These are phyloP conservation scores for Sphaerophoria rueppellii DNA, from an alignment of 2,888 invertebrate genomes.

Conservation along the genomic window DNA sequence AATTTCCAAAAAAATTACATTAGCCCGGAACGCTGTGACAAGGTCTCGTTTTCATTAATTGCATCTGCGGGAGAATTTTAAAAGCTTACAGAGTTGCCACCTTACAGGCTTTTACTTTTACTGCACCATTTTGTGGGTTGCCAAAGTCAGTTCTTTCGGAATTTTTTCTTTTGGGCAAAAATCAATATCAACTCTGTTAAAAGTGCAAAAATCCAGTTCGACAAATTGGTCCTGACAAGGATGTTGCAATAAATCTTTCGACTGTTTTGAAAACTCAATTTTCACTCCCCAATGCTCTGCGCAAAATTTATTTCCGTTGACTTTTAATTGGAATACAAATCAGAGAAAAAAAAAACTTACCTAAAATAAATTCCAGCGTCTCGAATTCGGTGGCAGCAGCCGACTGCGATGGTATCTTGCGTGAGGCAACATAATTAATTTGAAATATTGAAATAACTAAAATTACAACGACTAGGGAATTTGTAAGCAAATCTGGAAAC, in stretches of 20 bases:
- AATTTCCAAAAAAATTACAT: slow-evolving; percentile 21
- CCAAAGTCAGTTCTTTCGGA: too few relatives aligned
- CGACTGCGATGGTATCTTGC: slow-evolving; percentile 43
- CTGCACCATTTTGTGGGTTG: not conserved
- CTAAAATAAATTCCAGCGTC: slow-evolving; percentile 56
- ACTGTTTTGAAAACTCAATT: not conserved
- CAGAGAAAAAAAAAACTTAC: slow-evolving; percentile 47
- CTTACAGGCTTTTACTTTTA: not conserved
- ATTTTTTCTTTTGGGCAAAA: not conserved
- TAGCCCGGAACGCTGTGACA: slow-evolving; percentile 34
- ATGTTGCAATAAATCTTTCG: slow-evolving; percentile 30
- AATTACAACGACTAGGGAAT: slow-evolving; percentile 45
- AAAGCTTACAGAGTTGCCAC: not conserved
- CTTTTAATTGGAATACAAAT: not conserved
- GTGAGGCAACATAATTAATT: slow-evolving; percentile 59
- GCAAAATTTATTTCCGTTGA: not conserved
- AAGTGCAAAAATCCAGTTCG: not conserved
- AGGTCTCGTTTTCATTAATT: slow-evolving; percentile 60
- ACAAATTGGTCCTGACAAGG: slow-evolving; percentile 53
- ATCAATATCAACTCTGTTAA: not conserved
- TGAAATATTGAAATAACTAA: slow-evolving; percentile 65
- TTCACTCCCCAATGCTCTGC: too few relatives aligned
- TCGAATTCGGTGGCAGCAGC: slow-evolving; percentile 27
- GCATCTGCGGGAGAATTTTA: slow-evolving; percentile 36
- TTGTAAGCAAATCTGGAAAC: slow-evolving; percentile 52